Base-by-base conservation (phyloP, 2,113 vertebrate genomes). In the Pipa parva region DNA sequence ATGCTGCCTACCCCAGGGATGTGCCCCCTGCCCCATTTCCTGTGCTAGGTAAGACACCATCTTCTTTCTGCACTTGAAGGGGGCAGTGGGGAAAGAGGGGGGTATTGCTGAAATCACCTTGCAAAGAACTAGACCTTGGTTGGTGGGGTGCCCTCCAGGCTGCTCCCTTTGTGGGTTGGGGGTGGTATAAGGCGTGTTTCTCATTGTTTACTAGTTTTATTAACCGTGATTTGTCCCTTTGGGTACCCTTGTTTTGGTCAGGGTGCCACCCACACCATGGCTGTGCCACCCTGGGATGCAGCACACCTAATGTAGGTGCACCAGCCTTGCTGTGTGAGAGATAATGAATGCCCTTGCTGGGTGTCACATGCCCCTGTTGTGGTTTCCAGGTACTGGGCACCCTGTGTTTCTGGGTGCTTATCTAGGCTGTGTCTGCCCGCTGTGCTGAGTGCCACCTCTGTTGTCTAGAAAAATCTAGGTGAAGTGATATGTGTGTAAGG, bases 31-130 rank as follows among this genome's bases (percentile, higher is more conserved):
- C n/a, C 24, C 27, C 63, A 55, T 11, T 25, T 22, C 20, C 7
- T 22, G 39, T 59, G 55, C 55, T 42, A 67, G 64, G 64, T 67
- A 67, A 59, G 64, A 59, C 3, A 17, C 37, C 11, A 20, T 2
- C n/a, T n/a, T 36, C 10, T 7, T 9, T 11, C 3, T 36, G 33
- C 15, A 12, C 3, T 2, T 36, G 33, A 9, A 2, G 33, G 31
- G 39, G 39, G 39, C 11, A 42, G 6, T 12, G 39, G 37, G 3
- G 12, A 39, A 4, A 17, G n/a, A 42, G 13, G 39, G 33, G 4
- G 39, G n/a, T n/a, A n/a, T n/a, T n/a, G n/a, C n/a, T n/a, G n/a
- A n/a, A n/a, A 42, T 2, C 39, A 42, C 39, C 17, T 42, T 15
- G 39, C 17, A 42, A 9, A 36, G 5, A 36, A 36, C 3, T 7